Percentiles rank a stretch among this genome's conserved stretches.
These are phyloP conservation scores for Nemotelus pantherinus DNA, from an alignment of 2,888 invertebrate species.

Conservation along the genomic window DNA sequence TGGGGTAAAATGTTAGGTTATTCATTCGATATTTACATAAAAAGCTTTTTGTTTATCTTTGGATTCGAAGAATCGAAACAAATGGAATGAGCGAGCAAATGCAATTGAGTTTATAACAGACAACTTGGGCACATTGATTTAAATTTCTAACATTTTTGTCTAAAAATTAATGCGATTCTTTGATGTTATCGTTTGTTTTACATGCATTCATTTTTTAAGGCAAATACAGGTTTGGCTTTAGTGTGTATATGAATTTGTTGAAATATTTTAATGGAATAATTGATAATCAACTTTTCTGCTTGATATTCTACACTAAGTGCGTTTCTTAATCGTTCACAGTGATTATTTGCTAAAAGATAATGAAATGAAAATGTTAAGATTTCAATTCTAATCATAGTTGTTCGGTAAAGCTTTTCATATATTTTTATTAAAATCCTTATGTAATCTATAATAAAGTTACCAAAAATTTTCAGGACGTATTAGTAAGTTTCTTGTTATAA, in stretches of 20 bases:
- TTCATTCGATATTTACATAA: not conserved
- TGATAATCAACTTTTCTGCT: too few relatives aligned
- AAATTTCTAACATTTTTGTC: not conserved
- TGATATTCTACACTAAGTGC: too few relatives aligned
- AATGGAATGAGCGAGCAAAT: too few relatives aligned
- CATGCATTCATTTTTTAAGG: constrained; percentile 41
- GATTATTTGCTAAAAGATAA: too few relatives aligned
- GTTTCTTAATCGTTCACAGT: too few relatives aligned
- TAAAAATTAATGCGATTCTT: constrained; percentile 11
- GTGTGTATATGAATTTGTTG: not conserved
- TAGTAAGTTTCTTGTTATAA: not conserved
- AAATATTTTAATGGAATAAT: not conserved
- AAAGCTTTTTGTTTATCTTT: not conserved
- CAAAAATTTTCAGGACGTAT: constrained; percentile 18
- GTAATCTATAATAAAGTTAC: not conserved
- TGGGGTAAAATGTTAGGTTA: too few relatives aligned
- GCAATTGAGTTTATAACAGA: too few relatives aligned
- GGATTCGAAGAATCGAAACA: too few relatives aligned
- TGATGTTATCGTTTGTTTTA: not conserved
- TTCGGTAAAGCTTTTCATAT: too few relatives aligned
- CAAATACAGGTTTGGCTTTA: constrained; percentile 44
- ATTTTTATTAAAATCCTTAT: not conserved
- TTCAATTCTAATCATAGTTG: too few relatives aligned
- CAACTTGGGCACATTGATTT: not conserved
- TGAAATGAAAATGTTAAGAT: too few relatives aligned